Evolutionary conservation across 2,888 invertebrate species (phyloP).

Genomic region (Melanchra persicariae): DNA sequence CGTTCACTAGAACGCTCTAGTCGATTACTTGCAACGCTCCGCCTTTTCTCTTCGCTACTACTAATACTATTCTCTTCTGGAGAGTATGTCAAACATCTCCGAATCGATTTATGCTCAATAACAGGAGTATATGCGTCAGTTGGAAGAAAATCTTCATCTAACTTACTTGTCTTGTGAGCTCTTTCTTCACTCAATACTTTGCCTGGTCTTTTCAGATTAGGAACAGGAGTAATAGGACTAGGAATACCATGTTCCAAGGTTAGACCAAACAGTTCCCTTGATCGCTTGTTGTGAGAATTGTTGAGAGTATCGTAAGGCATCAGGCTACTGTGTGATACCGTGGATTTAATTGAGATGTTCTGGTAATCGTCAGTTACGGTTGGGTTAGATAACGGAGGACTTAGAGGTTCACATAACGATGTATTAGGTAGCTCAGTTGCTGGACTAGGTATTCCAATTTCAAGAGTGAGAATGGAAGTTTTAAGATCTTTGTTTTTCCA

Average conservation of each 20-base stretch:
- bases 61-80: constrained; percentile 88
- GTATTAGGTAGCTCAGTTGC: constrained; percentile 81
- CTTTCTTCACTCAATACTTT: constrained; percentile 85
- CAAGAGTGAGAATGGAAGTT: constrained; percentile 81
- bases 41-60: constrained; percentile 89
- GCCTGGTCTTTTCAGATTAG: constrained; percentile 83
- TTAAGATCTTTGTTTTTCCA: constrained; percentile 78
- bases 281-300: constrained; percentile 76
- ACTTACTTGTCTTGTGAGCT: constrained; percentile 88
- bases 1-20: constrained; percentile 83
- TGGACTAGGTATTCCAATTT: constrained; percentile 87
- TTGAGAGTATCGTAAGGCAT: constrained; percentile 75
- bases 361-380: constrained; percentile 68
- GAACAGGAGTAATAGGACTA: constrained; percentile 88
- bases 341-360: constrained; percentile 77
- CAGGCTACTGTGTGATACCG: constrained; percentile 86
- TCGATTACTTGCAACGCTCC: constrained; percentile 88
- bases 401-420: constrained; percentile 80
- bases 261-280: constrained; percentile 85
- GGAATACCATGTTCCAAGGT: constrained; percentile 88
- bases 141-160: constrained; percentile 86
- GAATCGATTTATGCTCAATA: constrained; percentile 87
- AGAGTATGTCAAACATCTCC: constrained; percentile 91
- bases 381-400: constrained; percentile 74
- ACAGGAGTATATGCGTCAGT: constrained; percentile 84